phyloP scores from a whole-genome alignment of 2,113 vertebrate species.

The Mormyrus lacerda region DNA sequence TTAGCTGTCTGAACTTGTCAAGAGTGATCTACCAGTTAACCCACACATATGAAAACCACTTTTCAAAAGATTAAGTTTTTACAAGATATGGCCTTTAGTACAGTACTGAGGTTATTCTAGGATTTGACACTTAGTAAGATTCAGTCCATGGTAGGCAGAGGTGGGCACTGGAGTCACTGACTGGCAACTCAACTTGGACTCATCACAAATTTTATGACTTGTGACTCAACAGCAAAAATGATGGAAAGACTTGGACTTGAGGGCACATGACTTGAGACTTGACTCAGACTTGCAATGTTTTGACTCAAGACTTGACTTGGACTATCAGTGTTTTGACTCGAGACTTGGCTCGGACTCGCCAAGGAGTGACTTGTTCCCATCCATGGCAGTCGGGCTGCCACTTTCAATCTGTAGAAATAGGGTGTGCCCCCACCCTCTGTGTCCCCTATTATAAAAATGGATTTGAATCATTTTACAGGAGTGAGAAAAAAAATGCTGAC shows the following conservation, averaged over 20 bases:
- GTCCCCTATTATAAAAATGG: background rate
- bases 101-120: background rate
- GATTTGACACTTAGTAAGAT: background rate
- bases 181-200: too few relatives aligned
- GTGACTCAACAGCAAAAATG: too few relatives aligned
- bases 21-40: background rate
- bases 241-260: too few relatives aligned
- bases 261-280: too few relatives aligned
- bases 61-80: background rate
- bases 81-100: background rate
- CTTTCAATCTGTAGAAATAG: background rate
- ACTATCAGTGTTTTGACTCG: too few relatives aligned
- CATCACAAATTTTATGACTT: too few relatives aligned
- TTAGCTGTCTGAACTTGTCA: background rate
- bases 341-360: too few relatives aligned
- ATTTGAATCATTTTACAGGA: background rate
- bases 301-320: too few relatives aligned
- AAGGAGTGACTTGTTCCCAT: too few relatives aligned
- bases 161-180: too few relatives aligned
- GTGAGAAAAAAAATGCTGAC: background rate
- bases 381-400: background rate
- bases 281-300: too few relatives aligned
- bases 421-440: background rate
- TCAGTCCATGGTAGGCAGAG: background rate
- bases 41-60: background rate